Evolutionary conservation across 1,140 invertebrate genomes (phyloP).

Genomic region (Hypsibius dujardini): DNA sequence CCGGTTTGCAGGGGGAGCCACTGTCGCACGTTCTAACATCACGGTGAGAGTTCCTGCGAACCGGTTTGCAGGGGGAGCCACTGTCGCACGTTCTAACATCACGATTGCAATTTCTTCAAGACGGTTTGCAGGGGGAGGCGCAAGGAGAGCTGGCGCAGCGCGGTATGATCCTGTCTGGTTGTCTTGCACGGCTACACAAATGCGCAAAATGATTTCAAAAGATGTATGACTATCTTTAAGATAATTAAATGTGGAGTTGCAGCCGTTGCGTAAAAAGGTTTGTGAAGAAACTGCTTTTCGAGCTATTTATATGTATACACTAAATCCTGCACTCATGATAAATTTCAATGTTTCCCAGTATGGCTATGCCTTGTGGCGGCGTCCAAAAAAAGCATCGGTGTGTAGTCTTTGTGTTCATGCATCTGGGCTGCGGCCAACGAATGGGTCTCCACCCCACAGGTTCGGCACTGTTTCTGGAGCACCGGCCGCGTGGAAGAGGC

Average conservation of each 20-base stretch:
- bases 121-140: too few species aligned
- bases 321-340: background rate
- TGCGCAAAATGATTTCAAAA: too few species aligned
- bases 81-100: too few species aligned
- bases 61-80: too few species aligned
- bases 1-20: too few species aligned
- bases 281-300: background rate
- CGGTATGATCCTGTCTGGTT: too few species aligned
- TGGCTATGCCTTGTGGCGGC: background rate
- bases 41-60: too few species aligned
- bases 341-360: background rate
- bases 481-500: conserved; percentile 11
- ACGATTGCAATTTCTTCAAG: too few species aligned
- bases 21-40: too few species aligned
- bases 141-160: too few species aligned
- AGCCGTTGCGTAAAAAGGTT: background rate
- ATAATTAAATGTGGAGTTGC: background rate
- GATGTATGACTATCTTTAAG: too few species aligned
- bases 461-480: background rate
- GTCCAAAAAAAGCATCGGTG: conserved; percentile 13
- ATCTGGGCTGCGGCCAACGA: conserved; percentile 5
- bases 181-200: too few species aligned
- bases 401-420: conserved; percentile 17
- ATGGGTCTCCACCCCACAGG: background rate
- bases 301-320: background rate